phyloP scores from a whole-genome alignment of 2,113 vertebrate genomes.

The Gymnarchus niloticus region DNA sequence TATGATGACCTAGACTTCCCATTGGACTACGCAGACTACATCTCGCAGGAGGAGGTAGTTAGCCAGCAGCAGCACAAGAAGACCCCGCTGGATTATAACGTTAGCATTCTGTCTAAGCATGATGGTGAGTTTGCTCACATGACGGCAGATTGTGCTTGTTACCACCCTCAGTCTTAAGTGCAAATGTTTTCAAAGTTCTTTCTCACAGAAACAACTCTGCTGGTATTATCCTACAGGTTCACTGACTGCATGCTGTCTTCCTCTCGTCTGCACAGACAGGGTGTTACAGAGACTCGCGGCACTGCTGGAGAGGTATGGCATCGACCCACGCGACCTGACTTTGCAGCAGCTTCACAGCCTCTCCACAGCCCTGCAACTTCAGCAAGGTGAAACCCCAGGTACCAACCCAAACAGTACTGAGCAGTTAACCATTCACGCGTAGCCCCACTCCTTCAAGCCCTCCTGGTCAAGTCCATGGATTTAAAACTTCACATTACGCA shows the following conservation, averaged over 20 bases:
- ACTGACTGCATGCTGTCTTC: conserved; percentile 12
- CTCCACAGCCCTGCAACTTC: conserved; percentile 68
- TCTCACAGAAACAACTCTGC: neutral
- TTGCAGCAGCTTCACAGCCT: conserved; percentile 79
- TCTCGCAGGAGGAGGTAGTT: conserved; percentile 50
- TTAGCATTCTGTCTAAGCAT: conserved; percentile 39
- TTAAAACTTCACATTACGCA: neutral
- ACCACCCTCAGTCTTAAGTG: neutral
- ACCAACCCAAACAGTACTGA: conserved; percentile 36
- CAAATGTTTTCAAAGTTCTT: neutral
- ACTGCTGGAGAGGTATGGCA: conserved; percentile 67
- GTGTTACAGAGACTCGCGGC: conserved; percentile 67
- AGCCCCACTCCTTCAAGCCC: neutral
- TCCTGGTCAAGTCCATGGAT: neutral
- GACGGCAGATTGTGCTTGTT: neutral
- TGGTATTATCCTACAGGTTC: neutral
- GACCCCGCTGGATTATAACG: conserved; percentile 45
- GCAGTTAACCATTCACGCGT: neutral
- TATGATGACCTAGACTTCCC: conserved; percentile 60
- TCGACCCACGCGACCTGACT: conserved; percentile 75
- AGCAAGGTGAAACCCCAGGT: conserved; percentile 52
- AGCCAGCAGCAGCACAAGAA: conserved; percentile 51
- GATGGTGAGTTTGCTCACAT: conserved; percentile 50
- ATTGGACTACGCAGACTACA: conserved; percentile 57
- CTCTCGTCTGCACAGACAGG: conserved; percentile 42